These are phyloP conservation scores for Xerus inauris DNA, from an alignment of 2,113 vertebrate species.

Conservation along the genomic window DNA sequence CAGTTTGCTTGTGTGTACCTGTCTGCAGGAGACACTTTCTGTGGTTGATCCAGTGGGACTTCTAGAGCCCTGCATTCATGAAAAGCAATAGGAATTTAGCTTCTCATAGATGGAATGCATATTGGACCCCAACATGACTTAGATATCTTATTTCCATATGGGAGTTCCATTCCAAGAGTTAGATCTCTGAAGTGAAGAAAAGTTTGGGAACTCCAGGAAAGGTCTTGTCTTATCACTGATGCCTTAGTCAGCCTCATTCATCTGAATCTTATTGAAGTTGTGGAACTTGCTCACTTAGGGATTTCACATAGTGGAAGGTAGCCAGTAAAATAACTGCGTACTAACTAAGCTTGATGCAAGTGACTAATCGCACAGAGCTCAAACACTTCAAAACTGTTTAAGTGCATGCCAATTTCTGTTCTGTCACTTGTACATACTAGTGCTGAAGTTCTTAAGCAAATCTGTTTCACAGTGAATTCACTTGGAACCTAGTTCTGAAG, in stretches of 20 bases:
- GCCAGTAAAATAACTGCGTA: neutral
- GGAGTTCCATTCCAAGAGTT: neutral
- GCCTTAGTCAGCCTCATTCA: fast-evolving
- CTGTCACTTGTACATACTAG: too few relatives aligned
- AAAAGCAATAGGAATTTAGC: neutral
- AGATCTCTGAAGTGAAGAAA: neutral
- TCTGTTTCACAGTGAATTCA: neutral
- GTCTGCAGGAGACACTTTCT: neutral
- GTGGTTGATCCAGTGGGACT: neutral
- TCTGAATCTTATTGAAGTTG: neutral
- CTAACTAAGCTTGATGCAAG: neutral
- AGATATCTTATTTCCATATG: neutral
- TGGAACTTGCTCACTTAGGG: neutral
- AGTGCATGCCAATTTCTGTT: neutral
- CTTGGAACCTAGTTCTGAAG: neutral
- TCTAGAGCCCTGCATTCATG: neutral
- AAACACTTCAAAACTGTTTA: neutral
- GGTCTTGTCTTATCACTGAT: neutral
- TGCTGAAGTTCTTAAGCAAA: neutral
- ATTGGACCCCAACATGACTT: neutral
- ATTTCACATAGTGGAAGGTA: neutral
- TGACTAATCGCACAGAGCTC: neutral
- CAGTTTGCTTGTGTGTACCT: too few relatives aligned
- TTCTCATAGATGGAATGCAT: neutral
- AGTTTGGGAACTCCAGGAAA: neutral